Evolutionary conservation across 2,888 invertebrate genomes (phyloP).

Genomic region (Volucella zonaria): DNA sequence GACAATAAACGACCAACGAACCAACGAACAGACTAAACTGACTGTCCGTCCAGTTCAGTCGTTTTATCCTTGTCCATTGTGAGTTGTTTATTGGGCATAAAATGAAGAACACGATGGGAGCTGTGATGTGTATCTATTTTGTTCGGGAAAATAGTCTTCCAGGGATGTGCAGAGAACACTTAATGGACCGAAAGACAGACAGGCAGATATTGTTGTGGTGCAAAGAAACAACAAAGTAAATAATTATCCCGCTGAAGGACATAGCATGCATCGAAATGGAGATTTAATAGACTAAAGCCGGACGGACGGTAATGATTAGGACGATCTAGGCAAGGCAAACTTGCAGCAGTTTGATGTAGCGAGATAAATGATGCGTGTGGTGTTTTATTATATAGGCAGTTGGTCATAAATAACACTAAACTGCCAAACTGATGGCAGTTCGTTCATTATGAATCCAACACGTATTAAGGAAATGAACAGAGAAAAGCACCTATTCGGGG

Average conservation of each 20-base stretch:
- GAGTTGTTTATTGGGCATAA: constrained; percentile 57
- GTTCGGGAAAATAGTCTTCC: not conserved
- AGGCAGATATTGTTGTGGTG: constrained; percentile 40
- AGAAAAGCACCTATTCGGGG: not conserved
- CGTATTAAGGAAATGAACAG: constrained; percentile 23
- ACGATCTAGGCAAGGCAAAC: constrained; percentile 2
- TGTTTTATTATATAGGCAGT: constrained; percentile 58
- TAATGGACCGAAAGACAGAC: constrained; percentile 46
- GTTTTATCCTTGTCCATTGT: constrained; percentile 4
- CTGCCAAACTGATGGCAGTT: constrained; percentile 24
- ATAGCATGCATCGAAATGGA: constrained; percentile 40
- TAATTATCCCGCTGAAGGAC: constrained; percentile 49
- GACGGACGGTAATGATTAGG: not conserved
- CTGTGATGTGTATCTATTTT: constrained; percentile 11
- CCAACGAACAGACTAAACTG: constrained; percentile 4
- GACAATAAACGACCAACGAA: not conserved
- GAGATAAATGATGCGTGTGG: constrained; percentile 52
- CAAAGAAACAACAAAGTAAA: constrained; percentile 47
- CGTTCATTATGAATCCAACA: constrained; percentile 30
- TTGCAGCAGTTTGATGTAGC: constrained; percentile 58
- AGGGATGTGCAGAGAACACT: constrained; percentile 16
- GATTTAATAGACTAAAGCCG: constrained; percentile 55
- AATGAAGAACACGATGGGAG: constrained; percentile 34
- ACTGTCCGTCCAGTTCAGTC: constrained; percentile 15
- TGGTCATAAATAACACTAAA: constrained; percentile 50